These are phyloP conservation scores for Anguilla obscura DNA, from an alignment of 2,797 vertebrate genomes.

Conservation along the genomic window DNA sequence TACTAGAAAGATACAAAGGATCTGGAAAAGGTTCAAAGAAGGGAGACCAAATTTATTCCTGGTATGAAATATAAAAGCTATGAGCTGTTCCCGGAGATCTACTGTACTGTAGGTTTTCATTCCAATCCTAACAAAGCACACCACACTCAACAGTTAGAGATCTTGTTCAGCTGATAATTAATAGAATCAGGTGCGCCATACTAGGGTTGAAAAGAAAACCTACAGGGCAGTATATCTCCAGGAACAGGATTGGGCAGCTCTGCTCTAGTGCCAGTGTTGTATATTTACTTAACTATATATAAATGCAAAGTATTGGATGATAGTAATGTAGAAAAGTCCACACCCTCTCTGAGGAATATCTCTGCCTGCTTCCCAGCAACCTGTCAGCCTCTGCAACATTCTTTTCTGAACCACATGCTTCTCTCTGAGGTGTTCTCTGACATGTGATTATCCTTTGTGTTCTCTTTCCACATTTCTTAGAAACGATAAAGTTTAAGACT, in stretches of 20 bases:
- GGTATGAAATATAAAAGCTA: no score
- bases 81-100: no score
- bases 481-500: slow-evolving; percentile 68
- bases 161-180: no score
- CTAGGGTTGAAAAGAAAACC: background rate
- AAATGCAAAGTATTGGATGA: slow-evolving; percentile 20
- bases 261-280: background rate
- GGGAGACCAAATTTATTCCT: no score
- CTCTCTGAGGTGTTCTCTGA: slow-evolving; percentile 39
- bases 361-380: slow-evolving; percentile 40
- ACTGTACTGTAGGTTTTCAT: no score
- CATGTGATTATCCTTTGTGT: slow-evolving; percentile 75
- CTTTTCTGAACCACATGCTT: slow-evolving; percentile 35
- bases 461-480: slow-evolving; percentile 66
- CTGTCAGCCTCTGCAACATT: slow-evolving; percentile 50
- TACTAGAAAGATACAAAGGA: background rate
- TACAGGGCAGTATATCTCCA: background rate
- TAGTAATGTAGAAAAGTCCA: slow-evolving; percentile 37
- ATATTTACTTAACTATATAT: slow-evolving; percentile 25
- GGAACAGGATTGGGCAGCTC: no score
- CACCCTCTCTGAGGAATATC: slow-evolving; percentile 44
- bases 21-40: no score
- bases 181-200: no score
- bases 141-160: no score
- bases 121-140: no score